Conservation (phyloP, 2,797 vertebrate species). For the Furcifer pardalis region DNA sequence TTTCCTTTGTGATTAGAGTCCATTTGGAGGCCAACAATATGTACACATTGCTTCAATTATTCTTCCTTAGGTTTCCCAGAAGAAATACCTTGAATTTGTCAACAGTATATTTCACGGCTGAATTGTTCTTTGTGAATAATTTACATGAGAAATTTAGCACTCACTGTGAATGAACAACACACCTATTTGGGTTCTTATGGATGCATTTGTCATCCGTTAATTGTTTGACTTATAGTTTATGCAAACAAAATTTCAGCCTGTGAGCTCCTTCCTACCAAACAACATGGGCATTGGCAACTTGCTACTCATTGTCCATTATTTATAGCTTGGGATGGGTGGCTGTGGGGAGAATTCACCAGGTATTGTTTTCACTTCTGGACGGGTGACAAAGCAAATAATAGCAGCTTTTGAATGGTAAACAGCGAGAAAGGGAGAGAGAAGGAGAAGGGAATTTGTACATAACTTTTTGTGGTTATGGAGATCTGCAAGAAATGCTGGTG, state of each 20-base stretch:
- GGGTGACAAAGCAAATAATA: conserved; percentile 24
- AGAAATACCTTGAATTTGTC: conserved; percentile 25
- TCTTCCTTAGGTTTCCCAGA: neutral
- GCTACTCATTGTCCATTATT: conserved; percentile 43
- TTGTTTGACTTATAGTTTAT: conserved; percentile 44
- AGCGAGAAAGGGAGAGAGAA: neutral
- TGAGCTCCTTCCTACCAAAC: neutral
- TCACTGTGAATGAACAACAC: conserved; percentile 13
- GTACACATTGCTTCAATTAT: conserved; percentile 27
- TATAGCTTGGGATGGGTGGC: neutral
- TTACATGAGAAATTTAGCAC: conserved; percentile 22
- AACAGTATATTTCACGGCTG: conserved; percentile 23
- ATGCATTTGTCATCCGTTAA: conserved; percentile 34
- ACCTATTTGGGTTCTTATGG: conserved; percentile 41
- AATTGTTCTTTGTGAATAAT: conserved; percentile 38
- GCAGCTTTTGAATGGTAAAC: neutral
- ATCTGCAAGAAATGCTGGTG: neutral
- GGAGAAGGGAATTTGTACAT: neutral
- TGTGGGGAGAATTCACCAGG: conserved; percentile 16
- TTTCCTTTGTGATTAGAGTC: neutral
- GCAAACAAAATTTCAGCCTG: conserved; percentile 39
- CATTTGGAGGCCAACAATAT: conserved; percentile 28
- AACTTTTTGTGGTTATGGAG: neutral
- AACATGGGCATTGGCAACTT: conserved; percentile 23
- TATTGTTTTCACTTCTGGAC: conserved; percentile 14